Conservation (phyloP, 2,113 vertebrate genomes). For the Petrocephalus zakoni region DNA sequence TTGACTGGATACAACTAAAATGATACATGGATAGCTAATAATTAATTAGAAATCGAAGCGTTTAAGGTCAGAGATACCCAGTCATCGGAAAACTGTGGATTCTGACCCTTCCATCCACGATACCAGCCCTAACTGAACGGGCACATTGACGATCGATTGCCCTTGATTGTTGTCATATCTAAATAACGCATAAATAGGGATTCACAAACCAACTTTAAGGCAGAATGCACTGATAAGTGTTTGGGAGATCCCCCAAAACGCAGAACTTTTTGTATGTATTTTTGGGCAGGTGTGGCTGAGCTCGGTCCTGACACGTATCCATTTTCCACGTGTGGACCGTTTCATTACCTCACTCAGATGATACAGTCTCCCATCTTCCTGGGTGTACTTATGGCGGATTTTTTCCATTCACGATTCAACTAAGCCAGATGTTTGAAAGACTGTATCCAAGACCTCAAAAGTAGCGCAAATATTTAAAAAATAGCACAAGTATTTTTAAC, state of each 20-base stretch:
- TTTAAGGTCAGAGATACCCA: not conserved
- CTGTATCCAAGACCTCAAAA: not conserved
- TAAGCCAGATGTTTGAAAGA: not conserved
- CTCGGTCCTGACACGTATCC: not conserved
- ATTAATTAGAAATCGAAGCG: not conserved
- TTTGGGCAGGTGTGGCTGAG: not conserved
- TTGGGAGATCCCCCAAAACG: not conserved
- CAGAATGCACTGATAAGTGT: not conserved
- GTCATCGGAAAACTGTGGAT: not conserved
- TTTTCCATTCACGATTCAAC: not conserved
- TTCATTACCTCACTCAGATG: not conserved
- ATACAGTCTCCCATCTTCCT: not conserved
- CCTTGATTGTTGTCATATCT: not conserved
- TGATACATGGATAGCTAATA: not conserved
- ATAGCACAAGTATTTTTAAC: not conserved
- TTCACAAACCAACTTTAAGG: not conserved
- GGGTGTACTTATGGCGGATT: not conserved
- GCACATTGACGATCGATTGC: not conserved
- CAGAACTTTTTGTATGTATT: not conserved
- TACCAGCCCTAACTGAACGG: not conserved
- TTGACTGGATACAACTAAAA: not conserved
- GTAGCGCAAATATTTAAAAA: not conserved
- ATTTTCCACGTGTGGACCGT: not conserved
- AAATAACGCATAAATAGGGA: too few species aligned
- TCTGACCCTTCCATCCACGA: not conserved